phyloP scores from a whole-genome alignment of 2,113 vertebrate genomes.

The Hemibates koningsi region DNA sequence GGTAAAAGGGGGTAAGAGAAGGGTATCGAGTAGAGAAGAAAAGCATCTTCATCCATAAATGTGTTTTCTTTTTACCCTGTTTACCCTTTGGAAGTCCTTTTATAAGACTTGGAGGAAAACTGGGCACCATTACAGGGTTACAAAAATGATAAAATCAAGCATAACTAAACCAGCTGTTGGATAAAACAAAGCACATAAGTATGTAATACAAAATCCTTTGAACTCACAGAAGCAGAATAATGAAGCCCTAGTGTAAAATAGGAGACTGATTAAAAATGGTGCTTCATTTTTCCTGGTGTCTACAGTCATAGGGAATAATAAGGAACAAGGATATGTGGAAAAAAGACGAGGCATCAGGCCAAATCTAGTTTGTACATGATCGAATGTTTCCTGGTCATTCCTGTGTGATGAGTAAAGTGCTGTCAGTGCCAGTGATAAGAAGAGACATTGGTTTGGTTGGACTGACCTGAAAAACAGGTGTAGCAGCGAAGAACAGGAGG shows the following conservation, averaged over 20 bases:
- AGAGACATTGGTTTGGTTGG: background rate
- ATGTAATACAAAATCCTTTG: background rate
- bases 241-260: background rate
- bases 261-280: background rate
- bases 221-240: background rate
- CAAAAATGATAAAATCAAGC: background rate
- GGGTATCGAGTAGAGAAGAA: background rate
- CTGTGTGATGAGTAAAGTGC: background rate
- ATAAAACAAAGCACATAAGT: background rate
- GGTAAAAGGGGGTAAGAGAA: background rate
- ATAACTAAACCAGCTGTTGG: background rate
- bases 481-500: background rate
- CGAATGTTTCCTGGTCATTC: background rate
- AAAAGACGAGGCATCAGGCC: background rate
- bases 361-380: background rate
- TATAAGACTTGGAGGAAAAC: background rate
- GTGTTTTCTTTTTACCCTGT: background rate
- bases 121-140: background rate
- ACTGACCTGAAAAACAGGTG: slow-evolving; percentile 51
- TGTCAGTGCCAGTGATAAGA: background rate
- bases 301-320: background rate
- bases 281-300: background rate
- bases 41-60: background rate
- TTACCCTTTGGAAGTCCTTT: background rate
- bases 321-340: background rate